Evolutionary conservation across 2,797 vertebrate genomes (phyloP).

Genomic region (Mormyrops attenuatus): DNA sequence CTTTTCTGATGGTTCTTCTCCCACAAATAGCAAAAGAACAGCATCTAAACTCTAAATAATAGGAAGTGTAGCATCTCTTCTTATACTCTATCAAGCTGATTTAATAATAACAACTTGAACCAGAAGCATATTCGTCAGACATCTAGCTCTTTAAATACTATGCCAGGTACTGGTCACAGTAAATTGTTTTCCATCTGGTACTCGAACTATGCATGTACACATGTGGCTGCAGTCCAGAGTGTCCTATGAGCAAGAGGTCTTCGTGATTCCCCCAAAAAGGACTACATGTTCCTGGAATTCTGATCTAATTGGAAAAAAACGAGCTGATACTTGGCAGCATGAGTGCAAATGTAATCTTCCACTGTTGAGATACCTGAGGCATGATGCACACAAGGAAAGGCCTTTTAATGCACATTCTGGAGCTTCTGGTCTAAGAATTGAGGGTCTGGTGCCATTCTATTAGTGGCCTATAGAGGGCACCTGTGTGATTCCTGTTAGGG

Average conservation of each 20-base stretch:
- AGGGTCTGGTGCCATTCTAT: background rate
- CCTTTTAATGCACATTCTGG: background rate
- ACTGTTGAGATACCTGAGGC: background rate
- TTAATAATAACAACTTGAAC: background rate
- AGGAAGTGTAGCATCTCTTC: background rate
- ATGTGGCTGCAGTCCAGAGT: background rate
- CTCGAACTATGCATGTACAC: background rate
- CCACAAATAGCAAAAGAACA: background rate
- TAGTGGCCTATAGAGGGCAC: constrained; percentile 13
- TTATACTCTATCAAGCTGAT: background rate
- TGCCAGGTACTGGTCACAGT: background rate
- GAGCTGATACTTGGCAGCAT: background rate
- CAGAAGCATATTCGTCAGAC: background rate
- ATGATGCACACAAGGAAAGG: background rate
- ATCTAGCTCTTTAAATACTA: background rate
- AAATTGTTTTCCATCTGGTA: background rate
- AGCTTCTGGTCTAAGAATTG: background rate
- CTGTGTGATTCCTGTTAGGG: background rate
- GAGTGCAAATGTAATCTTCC: background rate
- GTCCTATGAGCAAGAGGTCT: background rate
- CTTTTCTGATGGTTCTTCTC: background rate
- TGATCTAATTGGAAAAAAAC: background rate
- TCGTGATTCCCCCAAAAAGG: background rate
- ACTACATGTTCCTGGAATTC: background rate
- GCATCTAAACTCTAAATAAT: background rate